Percentiles rank a stretch among this genome's conserved stretches.
These are phyloP conservation scores for Podabrus alpinus DNA, from an alignment of 2,888 invertebrate species.

Conservation along the genomic window DNA sequence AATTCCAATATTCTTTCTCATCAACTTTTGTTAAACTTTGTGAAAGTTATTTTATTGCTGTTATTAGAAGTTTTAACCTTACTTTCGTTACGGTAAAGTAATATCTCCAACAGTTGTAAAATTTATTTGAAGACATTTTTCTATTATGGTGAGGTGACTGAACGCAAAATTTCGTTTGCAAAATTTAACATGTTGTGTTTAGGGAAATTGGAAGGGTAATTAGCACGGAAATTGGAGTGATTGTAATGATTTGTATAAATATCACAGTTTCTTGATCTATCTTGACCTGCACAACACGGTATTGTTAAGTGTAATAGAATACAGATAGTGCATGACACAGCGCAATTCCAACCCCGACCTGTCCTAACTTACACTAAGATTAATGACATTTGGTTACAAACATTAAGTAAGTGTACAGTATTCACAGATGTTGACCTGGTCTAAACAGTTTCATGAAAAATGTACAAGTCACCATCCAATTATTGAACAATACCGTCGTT, in stretches of 20 bases:
- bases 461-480: slow-evolving; percentile 19
- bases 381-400: slow-evolving; percentile 48
- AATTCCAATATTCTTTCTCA: background rate
- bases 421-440: slow-evolving; percentile 23
- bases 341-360: slow-evolving; percentile 50
- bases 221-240: background rate
- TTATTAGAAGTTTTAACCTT: background rate
- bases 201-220: background rate
- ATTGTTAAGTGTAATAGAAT: slow-evolving; percentile 42
- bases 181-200: background rate
- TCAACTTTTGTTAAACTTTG: background rate
- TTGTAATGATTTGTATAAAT: background rate
- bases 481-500: background rate
- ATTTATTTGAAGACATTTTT: background rate
- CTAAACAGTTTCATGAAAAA: slow-evolving; percentile 15
- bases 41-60: slow-evolving; percentile 1
- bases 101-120: background rate
- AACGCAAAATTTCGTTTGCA: too few relatives aligned
- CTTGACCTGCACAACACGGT: slow-evolving; percentile 42
- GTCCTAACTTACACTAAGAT: slow-evolving; percentile 49
- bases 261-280: slow-evolving; percentile 12
- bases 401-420: slow-evolving; percentile 19
- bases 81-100: background rate
- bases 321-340: slow-evolving; percentile 48
- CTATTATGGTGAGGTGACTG: background rate